Conservation (phyloP, 2,888 invertebrate species). For the Pristionchus japonicus region DNA sequence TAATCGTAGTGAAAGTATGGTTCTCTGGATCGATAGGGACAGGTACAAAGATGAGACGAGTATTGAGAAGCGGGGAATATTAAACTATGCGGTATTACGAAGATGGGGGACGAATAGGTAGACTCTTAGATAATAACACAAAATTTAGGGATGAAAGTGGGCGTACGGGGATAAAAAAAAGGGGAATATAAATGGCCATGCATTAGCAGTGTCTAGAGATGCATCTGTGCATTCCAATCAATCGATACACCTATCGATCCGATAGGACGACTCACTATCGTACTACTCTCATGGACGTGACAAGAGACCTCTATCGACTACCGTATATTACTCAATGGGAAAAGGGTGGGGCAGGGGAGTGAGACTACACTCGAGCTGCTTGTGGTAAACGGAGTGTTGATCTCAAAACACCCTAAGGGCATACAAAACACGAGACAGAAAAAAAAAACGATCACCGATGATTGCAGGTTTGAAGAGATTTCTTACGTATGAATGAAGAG, state of each 20-base stretch:
- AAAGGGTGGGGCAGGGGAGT: not conserved
- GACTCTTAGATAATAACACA: not conserved
- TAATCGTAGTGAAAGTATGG: not conserved
- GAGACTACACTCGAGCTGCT: not conserved
- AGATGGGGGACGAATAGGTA: not conserved
- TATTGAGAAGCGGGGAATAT: not conserved
- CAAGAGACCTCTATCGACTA: not conserved
- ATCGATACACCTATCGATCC: not conserved
- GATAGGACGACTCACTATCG: not conserved
- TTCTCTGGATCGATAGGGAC: not conserved
- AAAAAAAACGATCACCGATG: not conserved
- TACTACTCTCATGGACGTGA: slow-evolving; percentile 9
- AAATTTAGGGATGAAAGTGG: not conserved
- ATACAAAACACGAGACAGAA: not conserved
- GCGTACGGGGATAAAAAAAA: not conserved
- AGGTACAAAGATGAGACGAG: not conserved
- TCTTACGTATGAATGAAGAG: slow-evolving; percentile 22
- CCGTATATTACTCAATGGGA: not conserved
- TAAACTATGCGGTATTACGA: not conserved
- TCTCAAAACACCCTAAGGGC: not conserved
- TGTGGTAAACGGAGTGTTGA: not conserved
- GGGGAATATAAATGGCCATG: slow-evolving; percentile 9
- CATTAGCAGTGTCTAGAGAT: not conserved
- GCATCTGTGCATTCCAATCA: not conserved
- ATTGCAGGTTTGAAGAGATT: slow-evolving; percentile 24